phyloP scores from a whole-genome alignment of 2,113 vertebrate species.

The Ptychochromis oligacanthus region DNA sequence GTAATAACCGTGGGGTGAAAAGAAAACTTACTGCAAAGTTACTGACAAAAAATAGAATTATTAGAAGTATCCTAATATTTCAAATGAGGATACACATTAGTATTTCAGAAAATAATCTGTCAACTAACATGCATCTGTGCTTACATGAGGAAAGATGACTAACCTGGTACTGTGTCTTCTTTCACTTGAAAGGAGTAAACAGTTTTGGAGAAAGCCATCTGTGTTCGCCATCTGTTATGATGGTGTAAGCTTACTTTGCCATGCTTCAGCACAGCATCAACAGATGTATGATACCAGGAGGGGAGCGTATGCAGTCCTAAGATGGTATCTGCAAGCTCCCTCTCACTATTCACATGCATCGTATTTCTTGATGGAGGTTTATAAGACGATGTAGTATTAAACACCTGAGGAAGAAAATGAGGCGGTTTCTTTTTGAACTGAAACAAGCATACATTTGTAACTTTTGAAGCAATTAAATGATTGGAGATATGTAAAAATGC shows the following conservation, averaged over 20 bases:
- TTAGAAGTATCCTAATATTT: background rate
- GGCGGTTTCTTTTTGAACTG: background rate
- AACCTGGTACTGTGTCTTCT: slow-evolving; percentile 81
- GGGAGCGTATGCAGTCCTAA: slow-evolving; percentile 24
- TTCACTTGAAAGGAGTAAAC: slow-evolving; percentile 79
- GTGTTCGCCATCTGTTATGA: slow-evolving; percentile 61
- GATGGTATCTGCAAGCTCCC: slow-evolving; percentile 33
- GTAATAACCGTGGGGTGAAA: background rate
- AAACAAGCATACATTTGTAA: background rate
- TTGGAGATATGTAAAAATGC: background rate
- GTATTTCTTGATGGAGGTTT: slow-evolving; percentile 30
- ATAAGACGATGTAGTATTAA: slow-evolving; percentile 33
- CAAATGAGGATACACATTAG: background rate
- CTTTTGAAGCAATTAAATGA: background rate
- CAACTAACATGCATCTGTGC: background rate
- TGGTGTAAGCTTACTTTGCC: slow-evolving; percentile 13
- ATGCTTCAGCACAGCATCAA: slow-evolving; percentile 30
- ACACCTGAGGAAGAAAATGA: slow-evolving; percentile 50
- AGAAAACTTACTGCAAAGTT: background rate
- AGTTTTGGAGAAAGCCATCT: slow-evolving; percentile 66
- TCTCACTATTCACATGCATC: slow-evolving; percentile 28
- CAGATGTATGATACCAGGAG: slow-evolving; percentile 50
- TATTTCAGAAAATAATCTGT: background rate
- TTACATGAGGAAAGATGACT: slow-evolving; percentile 21
- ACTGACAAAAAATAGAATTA: background rate